Evolutionary conservation across 2,888 invertebrate species (phyloP).

Genomic region (Theretra japonica): DNA sequence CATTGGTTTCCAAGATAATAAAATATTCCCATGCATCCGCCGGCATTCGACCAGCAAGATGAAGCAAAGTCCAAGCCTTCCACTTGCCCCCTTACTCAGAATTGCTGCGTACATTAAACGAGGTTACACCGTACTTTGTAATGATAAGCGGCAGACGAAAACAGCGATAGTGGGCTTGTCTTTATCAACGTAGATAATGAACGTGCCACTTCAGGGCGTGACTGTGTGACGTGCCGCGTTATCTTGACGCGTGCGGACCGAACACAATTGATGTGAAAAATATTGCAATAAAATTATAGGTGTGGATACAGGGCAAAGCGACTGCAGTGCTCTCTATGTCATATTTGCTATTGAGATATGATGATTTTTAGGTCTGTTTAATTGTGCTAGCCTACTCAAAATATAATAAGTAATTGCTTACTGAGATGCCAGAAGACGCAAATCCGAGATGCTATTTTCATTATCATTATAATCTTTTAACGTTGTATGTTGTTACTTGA

Average conservation of each 20-base stretch:
- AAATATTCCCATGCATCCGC: too few species aligned
- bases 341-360: too few species aligned
- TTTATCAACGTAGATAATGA: conserved; percentile 31
- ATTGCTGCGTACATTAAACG: neutral
- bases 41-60: too few species aligned
- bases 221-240: conserved; percentile 15
- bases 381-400: too few species aligned
- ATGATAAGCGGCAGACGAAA: conserved; percentile 27
- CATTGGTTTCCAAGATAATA: too few species aligned
- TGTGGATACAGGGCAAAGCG: neutral
- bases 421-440: too few species aligned
- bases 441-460: too few species aligned
- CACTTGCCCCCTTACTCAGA: conserved; percentile 5
- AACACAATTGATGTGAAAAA: neutral
- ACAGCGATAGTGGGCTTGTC: conserved; percentile 31
- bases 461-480: too few species aligned
- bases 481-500: too few species aligned
- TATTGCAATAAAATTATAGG: neutral
- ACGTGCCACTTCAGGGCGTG: conserved; percentile 30
- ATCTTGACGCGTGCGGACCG: conserved; percentile 14
- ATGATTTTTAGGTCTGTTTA: too few species aligned
- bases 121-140: conserved; percentile 9
- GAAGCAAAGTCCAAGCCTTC: neutral
- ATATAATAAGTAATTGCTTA: too few species aligned
- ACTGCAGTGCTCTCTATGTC: neutral